Evolutionary conservation across 2,888 invertebrate species (phyloP).

Genomic region (Euplexia lucipara): DNA sequence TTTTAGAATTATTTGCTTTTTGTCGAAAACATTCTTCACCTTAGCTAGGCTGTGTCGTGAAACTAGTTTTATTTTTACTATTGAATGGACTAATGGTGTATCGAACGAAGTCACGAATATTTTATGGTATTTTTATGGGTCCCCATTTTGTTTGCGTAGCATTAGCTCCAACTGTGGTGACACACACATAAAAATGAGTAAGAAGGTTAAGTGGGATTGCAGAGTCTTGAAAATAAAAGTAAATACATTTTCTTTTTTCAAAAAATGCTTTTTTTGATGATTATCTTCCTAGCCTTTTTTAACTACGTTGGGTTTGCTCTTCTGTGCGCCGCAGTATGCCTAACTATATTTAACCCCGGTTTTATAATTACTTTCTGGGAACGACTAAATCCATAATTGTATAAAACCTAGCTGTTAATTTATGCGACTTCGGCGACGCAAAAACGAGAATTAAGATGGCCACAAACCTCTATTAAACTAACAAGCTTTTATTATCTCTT

Average conservation of each 20-base stretch:
- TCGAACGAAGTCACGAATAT: conserved; percentile 69
- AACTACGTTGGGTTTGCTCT: too few relatives aligned
- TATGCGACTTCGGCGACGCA: too few relatives aligned
- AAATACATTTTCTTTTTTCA: too few relatives aligned
- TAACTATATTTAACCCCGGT: too few relatives aligned
- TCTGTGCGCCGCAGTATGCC: too few relatives aligned
- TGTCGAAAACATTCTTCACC: not conserved
- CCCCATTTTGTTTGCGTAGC: conserved; percentile 46
- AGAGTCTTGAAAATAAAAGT: not conserved
- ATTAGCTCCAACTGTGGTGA: conserved; percentile 8
- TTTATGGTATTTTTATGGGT: conserved; percentile 53
- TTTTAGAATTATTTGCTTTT: not conserved
- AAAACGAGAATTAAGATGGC: too few relatives aligned
- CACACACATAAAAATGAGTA: not conserved
- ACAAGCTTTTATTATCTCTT: too few relatives aligned
- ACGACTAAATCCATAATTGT: too few relatives aligned
- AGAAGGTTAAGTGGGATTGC: conserved; percentile 16
- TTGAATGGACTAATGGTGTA: conserved; percentile 69
- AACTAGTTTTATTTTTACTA: conserved; percentile 71
- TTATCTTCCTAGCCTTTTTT: too few relatives aligned
- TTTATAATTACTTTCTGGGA: too few relatives aligned
- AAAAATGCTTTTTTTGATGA: not conserved
- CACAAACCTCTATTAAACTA: too few relatives aligned
- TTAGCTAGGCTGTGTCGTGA: not conserved
- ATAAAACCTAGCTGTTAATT: too few relatives aligned